Evolutionary conservation across 2,113 vertebrate genomes (phyloP).

Genomic region (Laterallus jamaicensis): DNA sequence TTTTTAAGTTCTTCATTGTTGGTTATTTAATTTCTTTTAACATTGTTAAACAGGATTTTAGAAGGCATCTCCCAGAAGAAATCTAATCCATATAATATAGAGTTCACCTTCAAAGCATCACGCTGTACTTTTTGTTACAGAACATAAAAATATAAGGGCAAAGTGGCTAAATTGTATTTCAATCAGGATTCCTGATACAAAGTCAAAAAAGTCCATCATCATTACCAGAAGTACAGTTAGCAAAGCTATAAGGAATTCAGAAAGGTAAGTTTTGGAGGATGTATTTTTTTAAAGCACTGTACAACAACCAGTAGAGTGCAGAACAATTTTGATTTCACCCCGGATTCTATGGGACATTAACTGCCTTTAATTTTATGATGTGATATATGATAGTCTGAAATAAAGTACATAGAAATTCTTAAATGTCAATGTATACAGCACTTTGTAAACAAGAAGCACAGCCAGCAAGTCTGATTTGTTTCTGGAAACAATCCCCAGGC

Average conservation of each 20-base stretch:
- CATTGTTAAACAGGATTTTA: slow-evolving; percentile 24
- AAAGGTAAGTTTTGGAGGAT: slow-evolving; percentile 31
- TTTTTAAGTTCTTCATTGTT: slow-evolving; percentile 39
- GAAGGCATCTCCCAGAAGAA: slow-evolving; percentile 38
- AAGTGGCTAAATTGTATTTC: slow-evolving; percentile 49
- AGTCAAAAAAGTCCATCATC: slow-evolving; percentile 44
- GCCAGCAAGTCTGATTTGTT: slow-evolving; percentile 59
- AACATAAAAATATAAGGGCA: slow-evolving; percentile 41
- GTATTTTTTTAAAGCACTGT: neutral
- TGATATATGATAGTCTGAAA: slow-evolving; percentile 55
- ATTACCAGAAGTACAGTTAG: slow-evolving; percentile 22
- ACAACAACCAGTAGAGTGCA: slow-evolving; percentile 7
- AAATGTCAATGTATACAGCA: slow-evolving; percentile 71
- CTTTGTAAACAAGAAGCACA: slow-evolving; percentile 71
- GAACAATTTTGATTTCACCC: neutral
- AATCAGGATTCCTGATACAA: slow-evolving; percentile 40
- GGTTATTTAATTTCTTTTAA: slow-evolving; percentile 27
- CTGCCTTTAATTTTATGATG: slow-evolving; percentile 60
- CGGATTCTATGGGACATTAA: slow-evolving; percentile 51
- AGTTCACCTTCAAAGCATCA: slow-evolving; percentile 39
- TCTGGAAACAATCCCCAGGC: slow-evolving; percentile 49
- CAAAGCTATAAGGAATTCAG: slow-evolving; percentile 31
- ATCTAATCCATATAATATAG: slow-evolving; percentile 17
- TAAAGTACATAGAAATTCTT: slow-evolving; percentile 65
- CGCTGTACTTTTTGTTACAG: slow-evolving; percentile 18